Evolutionary conservation across 2,888 invertebrate genomes (phyloP), one percentile per base, ranked within the genome.

Genomic region (Oxytorus armatus): DNA sequence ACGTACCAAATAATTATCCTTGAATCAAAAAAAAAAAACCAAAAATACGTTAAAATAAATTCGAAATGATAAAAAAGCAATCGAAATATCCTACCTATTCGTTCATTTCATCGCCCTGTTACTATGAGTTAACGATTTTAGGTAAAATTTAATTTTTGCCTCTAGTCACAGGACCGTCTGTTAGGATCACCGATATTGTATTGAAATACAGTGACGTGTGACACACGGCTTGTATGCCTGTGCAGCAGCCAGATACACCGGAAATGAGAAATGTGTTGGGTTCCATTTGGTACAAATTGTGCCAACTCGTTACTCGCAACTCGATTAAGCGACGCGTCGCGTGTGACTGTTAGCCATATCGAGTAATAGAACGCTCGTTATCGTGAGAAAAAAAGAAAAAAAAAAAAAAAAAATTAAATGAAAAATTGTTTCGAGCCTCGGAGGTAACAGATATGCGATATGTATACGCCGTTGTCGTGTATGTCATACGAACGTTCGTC

Each of bases 251-350:
- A 39, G 8, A 33, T n/a, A 49, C 33, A 39, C 36, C 66, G 66
- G 66, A 68, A 68, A 68, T 53, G 63, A 29, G 53, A 66, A 77
- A 66, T 65, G 44, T 59, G 42, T 47, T 11, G n/a, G n/a, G n/a
- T 72, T 21, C 65, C 57, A 51, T 66, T 25, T 29, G 21, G 16
- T 33, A 53, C 44, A 66, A 66, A 72, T 66, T 59, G 66, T 68
- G 53, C 68, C 66, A 68, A 61, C 66, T 53, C 59, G 77, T 73
- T 61, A 53, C 59, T 59, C 39, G n/a, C n/a, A 33, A 68, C 53
- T 66, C 65, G 61, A 73, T 78, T 73, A 72, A 66, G 36, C 51
- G 36, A 53, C 16, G 47, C 42, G 51, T 61, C 33, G 53, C 36
- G 49, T 33, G 59, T 42, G 51, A 68, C 42, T 23, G 59, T 11